Base-by-base conservation (phyloP, 2,888 invertebrate species). In the Tenthredo amoena region DNA sequence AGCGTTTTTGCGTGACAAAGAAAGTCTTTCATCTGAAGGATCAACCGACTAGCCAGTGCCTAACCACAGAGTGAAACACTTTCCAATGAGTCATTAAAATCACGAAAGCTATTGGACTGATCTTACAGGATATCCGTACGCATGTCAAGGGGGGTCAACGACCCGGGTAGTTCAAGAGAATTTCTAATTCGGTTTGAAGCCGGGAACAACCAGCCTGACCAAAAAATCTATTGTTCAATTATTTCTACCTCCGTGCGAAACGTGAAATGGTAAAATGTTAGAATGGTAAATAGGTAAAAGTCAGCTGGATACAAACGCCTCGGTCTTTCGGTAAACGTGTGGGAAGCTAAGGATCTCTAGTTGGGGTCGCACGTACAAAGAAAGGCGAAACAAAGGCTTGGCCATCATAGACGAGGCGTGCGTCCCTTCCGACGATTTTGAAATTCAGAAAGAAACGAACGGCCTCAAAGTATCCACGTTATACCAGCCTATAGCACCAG, bases 71-170 rank as follows among this genome's bases (percentile, higher is more conserved):
- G 34, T 21, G 40, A 81, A 81, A 81, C 81, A 81, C 81, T 81
- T 81, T 81, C 81, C 62, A 81, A 81, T 81, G 81, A 81, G 40
- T 81, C 81, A 81, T 81, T 81, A 37, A 40, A 62, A 62, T 81
- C 81, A 81, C 81, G 58, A 81, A 62, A 81, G 77, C 62, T 4
- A 37, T 50, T 55, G 50, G 10, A 18, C 81, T 21, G 81, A 81
- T 81, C 81, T 58, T 62, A 81, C 58, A 62, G 40, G 58, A 81
- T 81, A 81, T 40, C 62, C 81, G 34, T 26, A 81, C 81, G 58
- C 81, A 62, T 81, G 62, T 81, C 62, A 58, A 62, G 40, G 21
- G 12, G 58, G 62, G 81, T 81, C 40, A 40, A 62, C 12, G 62
- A 81, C 58, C 81, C 81, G 21, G 40, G 62, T 58, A 58, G n/a